Percentiles rank a stretch among this genome's conserved stretches.
These are phyloP conservation scores for Metacarcinus magister DNA, from an alignment of 2,888 invertebrate species.

Conservation along the genomic window DNA sequence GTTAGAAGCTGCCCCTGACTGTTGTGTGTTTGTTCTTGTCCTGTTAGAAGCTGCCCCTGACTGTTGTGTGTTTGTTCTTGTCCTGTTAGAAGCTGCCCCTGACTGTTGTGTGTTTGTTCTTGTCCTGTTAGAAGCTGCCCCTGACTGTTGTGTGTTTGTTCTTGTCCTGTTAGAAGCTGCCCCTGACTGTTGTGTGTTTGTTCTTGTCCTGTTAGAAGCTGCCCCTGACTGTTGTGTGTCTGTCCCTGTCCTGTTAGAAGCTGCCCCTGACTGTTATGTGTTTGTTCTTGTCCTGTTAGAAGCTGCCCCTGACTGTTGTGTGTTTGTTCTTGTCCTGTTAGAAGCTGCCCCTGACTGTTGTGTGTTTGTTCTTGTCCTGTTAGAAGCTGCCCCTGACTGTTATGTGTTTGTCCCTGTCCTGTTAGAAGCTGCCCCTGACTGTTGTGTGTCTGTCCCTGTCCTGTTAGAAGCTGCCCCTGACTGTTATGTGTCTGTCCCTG, in stretches of 20 bases:
- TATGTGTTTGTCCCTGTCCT: background rate
- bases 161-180: background rate
- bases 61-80: background rate
- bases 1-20: background rate
- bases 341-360: background rate
- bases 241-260: background rate
- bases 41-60: background rate
- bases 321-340: background rate
- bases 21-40: background rate
- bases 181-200: background rate
- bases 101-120: background rate
- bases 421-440: background rate
- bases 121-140: background rate
- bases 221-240: background rate
- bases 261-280: background rate
- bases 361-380: background rate
- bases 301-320: background rate
- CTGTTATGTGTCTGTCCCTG: too few relatives aligned
- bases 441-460: background rate
- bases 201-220: background rate
- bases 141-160: background rate
- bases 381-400: background rate
- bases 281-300: background rate
- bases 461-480: background rate
- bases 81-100: background rate